Percentiles rank a stretch among this genome's conserved stretches.
Evolutionary conservation across 2,113 vertebrate genomes (phyloP).

Genomic region (Indicator maculatus): DNA sequence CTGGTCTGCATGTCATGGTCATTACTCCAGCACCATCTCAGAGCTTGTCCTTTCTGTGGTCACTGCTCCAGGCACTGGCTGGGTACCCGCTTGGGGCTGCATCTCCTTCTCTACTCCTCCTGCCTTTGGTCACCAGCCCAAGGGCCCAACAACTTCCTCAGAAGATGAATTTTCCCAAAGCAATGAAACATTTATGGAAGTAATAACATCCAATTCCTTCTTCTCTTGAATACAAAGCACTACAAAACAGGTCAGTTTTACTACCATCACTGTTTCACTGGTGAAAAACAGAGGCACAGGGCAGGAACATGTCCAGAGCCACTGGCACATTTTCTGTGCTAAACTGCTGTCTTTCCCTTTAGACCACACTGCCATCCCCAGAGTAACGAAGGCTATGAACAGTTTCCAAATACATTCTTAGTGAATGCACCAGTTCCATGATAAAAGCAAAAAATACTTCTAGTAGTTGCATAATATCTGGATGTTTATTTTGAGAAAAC

Average conservation of each 20-base stretch:
- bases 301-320: not conserved
- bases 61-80: not conserved
- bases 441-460: constrained; percentile 2
- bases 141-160: not conserved
- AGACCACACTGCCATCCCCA: not conserved
- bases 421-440: not conserved
- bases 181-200: not conserved
- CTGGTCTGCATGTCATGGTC: not conserved
- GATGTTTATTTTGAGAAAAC: constrained; percentile 6
- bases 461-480: not conserved
- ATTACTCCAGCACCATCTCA: not conserved
- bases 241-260: not conserved
- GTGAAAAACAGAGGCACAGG: not conserved
- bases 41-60: not conserved
- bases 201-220: not conserved
- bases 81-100: not conserved
- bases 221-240: not conserved
- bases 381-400: not conserved
- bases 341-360: not conserved
- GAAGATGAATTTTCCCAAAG: not conserved
- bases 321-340: not conserved
- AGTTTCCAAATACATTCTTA: constrained; percentile 10
- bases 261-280: not conserved
- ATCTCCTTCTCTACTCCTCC: not conserved
- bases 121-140: not conserved